These are phyloP conservation scores for Petrophora chlorosata DNA, from an alignment of 2,888 invertebrate species.

Conservation along the genomic window DNA sequence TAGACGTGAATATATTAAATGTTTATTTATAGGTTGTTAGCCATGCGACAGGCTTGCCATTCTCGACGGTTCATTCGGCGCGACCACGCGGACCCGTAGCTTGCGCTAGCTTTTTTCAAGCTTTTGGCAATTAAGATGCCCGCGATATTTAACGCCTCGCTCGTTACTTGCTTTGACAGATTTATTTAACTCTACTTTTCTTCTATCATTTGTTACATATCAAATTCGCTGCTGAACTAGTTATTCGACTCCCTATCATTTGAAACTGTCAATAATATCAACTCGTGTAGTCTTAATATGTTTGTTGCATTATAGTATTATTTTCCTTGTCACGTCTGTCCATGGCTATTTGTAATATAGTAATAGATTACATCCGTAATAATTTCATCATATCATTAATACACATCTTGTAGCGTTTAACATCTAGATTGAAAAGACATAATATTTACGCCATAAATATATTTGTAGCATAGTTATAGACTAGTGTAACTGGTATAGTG, in stretches of 20 bases:
- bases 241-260: not conserved
- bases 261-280: not conserved
- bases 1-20: slow-evolving; percentile 64
- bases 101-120: not conserved
- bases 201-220: not conserved
- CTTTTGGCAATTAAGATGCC: slow-evolving; percentile 2
- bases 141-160: slow-evolving; percentile 11
- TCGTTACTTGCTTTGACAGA: no score
- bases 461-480: slow-evolving; percentile 61
- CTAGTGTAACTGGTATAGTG: slow-evolving; percentile 57
- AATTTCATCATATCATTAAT: slow-evolving; percentile 77
- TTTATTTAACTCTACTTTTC: no score
- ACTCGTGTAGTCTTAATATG: not conserved
- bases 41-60: slow-evolving; percentile 46
- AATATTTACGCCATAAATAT: slow-evolving; percentile 58
- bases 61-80: slow-evolving; percentile 7
- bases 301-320: slow-evolving; percentile 2
- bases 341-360: slow-evolving; percentile 40
- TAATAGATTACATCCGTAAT: slow-evolving; percentile 37
- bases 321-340: slow-evolving; percentile 39
- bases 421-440: slow-evolving; percentile 69
- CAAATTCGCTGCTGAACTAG: not conserved
- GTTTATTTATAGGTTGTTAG: slow-evolving; percentile 51
- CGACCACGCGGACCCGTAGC: not conserved
- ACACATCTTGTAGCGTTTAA: slow-evolving; percentile 78